phyloP scores from a whole-genome alignment of 2,797 vertebrate species.

The Menidia menidia region DNA sequence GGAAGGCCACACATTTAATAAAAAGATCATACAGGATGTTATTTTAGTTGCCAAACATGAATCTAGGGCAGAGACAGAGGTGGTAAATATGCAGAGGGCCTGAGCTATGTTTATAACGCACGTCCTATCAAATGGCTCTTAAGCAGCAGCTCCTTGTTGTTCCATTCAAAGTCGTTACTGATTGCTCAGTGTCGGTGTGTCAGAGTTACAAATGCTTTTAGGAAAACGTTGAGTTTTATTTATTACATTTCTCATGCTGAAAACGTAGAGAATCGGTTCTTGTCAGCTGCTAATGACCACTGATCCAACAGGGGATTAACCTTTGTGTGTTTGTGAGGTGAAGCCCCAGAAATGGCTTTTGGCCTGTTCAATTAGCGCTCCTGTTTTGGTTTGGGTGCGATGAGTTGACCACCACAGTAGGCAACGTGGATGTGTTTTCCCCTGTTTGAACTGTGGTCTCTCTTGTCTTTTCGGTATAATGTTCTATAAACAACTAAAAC shows the following conservation, averaged over 20 bases:
- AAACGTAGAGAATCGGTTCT: constrained; percentile 53
- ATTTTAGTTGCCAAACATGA: constrained; percentile 77
- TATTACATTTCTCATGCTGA: constrained; percentile 50
- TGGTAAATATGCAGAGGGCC: constrained; percentile 64
- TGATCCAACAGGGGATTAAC: constrained; percentile 65
- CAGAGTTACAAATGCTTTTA: constrained; percentile 60
- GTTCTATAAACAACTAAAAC: neutral
- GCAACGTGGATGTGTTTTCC: constrained; percentile 12
- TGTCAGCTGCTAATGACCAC: constrained; percentile 72
- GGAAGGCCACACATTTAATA: constrained; percentile 63
- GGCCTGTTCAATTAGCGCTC: constrained; percentile 56
- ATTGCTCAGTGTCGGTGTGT: constrained; percentile 54
- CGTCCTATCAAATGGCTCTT: constrained; percentile 44
- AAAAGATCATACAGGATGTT: constrained; percentile 70
- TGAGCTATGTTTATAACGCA: constrained; percentile 60
- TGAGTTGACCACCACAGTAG: constrained; percentile 25
- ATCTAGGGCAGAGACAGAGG: constrained; percentile 63
- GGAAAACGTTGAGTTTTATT: constrained; percentile 55
- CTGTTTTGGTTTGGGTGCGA: constrained; percentile 28
- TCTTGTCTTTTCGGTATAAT: neutral
- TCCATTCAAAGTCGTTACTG: constrained; percentile 58
- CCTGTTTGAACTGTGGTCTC: neutral
- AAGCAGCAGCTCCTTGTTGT: constrained; percentile 29
- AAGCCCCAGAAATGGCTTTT: constrained; percentile 33
- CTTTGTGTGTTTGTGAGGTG: constrained; percentile 50